A percentile compares a stretch with the other conserved stretches of the same genome.
These are phyloP conservation scores for Sebastes cheni DNA, from an alignment of 2,797 vertebrate species.

Conservation along the genomic window DNA sequence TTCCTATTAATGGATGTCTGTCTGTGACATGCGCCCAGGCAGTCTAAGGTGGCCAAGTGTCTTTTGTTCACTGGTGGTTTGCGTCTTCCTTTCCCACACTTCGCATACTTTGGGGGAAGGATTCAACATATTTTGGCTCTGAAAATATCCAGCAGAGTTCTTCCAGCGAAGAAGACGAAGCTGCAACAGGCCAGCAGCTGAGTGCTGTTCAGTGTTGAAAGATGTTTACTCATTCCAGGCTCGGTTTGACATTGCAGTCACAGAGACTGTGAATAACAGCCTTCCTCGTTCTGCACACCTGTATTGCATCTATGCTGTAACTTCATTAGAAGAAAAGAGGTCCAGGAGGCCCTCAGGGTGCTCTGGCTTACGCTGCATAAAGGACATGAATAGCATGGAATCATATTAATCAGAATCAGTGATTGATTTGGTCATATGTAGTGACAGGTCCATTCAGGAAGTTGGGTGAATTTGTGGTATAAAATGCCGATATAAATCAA, in stretches of 20 bases:
- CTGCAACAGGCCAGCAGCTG: slow-evolving; percentile 29
- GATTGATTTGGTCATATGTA: not conserved
- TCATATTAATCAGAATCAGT: not conserved
- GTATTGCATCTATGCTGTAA: not conserved
- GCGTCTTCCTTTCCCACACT: slow-evolving; percentile 1
- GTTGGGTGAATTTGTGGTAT: not conserved
- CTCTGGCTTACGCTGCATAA: not conserved
- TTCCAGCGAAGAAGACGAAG: not conserved
- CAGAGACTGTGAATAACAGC: slow-evolving; percentile 11
- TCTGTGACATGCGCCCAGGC: not conserved
- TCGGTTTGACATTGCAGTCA: slow-evolving; percentile 24
- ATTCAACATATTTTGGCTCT: slow-evolving; percentile 29
- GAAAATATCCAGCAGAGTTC: not conserved
- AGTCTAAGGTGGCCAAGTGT: not conserved
- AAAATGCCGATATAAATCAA: not conserved
- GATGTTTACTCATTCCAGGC: slow-evolving; percentile 48
- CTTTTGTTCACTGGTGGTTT: slow-evolving; percentile 15
- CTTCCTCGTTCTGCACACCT: slow-evolving; percentile 9
- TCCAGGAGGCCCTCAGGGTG: slow-evolving; percentile 58
- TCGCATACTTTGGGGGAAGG: slow-evolving; percentile 1
- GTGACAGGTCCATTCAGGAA: not conserved
- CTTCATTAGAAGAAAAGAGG: slow-evolving; percentile 14
- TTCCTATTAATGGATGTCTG: not conserved
- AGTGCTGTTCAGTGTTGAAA: slow-evolving; percentile 26
- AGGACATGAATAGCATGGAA: not conserved